These are phyloP conservation scores for Pantelozetes paolii DNA, from an alignment of 2,888 invertebrate genomes.

Conservation along the genomic window DNA sequence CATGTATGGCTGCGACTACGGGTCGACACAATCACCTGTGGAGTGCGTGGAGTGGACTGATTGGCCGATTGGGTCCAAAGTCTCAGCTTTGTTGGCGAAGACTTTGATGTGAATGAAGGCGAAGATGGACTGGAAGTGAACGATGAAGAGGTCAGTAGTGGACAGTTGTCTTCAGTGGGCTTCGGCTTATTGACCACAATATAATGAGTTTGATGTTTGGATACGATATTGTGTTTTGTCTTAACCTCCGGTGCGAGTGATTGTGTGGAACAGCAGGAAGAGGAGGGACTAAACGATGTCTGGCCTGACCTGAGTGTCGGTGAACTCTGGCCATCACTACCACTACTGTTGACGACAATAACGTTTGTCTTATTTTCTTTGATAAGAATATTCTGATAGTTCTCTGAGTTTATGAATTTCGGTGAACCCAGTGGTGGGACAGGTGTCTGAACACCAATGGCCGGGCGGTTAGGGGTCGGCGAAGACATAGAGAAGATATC, in stretches of 20 bases:
- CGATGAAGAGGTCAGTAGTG: background rate
- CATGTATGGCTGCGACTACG: background rate
- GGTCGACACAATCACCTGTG: too few relatives aligned
- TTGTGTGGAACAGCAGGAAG: background rate
- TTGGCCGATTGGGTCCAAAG: background rate
- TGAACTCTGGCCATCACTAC: background rate
- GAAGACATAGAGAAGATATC: background rate
- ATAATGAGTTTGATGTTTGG: constrained; percentile 5
- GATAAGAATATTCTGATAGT: background rate
- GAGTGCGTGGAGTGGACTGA: background rate
- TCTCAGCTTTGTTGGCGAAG: constrained; percentile 22
- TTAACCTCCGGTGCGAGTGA: background rate
- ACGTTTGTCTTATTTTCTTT: constrained; percentile 18
- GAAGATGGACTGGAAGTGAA: background rate
- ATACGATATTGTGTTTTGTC: background rate
- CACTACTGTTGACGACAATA: background rate
- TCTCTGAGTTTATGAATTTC: constrained; percentile 10
- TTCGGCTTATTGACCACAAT: constrained; percentile 18
- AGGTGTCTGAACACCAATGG: background rate
- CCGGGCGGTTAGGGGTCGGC: background rate
- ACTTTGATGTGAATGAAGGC: background rate
- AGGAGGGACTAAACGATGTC: background rate
- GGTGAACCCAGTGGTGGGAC: background rate
- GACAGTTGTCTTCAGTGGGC: background rate
- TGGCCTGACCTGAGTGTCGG: background rate